Base-by-base conservation (phyloP, 2,113 vertebrate genomes). In the Propithecus coquereli region DNA sequence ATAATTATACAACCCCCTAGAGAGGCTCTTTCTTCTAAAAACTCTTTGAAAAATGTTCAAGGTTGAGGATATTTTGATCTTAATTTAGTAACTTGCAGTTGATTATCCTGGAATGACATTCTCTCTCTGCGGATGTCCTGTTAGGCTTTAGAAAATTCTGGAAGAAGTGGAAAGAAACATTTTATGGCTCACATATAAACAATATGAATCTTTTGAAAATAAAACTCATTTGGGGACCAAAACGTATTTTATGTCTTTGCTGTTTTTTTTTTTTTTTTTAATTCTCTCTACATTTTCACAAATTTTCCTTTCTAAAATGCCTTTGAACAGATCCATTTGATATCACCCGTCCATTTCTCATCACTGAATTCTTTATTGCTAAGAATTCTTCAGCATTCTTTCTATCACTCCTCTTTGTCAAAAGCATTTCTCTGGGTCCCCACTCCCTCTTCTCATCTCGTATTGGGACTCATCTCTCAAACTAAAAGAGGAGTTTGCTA, bases 61-160 rank as follows among this genome's bases (percentile, higher is more conserved):
- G 96, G 89, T 96, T 97, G 87, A 96, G 74, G 94, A 77, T 89
- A 95, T 94, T 93, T 90, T 94, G 74, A 81, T 97, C 94, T 90
- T 97, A 96, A 97, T 97, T 97, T 97, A 96, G 88, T 73, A 97
- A 84, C 86, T 96, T 76, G 37, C 34, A 71, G 68, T 94, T 92
- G 91, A 94, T 97, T 93, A 94, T 96, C 93, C 76, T 94, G 40
- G 68, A 87, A 94, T 96, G 87, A 90, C 57, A 70, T 83, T 70
- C 66, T 93, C 9, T 93, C 79, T 91, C 57, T 96, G 83, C 80
- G 94, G 94, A 90, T 94, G 59, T 89, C 83, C 40, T 70, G 8
- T 76, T 5, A 80, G 43, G 37, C 70, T 86, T 90, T 88, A 89
- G 93, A 94, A 94, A 89, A 81, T 89, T 96, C 86, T 95, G 66